These are phyloP conservation scores for Channa maculata DNA, from an alignment of 2,113 vertebrate genomes.

Conservation along the genomic window DNA sequence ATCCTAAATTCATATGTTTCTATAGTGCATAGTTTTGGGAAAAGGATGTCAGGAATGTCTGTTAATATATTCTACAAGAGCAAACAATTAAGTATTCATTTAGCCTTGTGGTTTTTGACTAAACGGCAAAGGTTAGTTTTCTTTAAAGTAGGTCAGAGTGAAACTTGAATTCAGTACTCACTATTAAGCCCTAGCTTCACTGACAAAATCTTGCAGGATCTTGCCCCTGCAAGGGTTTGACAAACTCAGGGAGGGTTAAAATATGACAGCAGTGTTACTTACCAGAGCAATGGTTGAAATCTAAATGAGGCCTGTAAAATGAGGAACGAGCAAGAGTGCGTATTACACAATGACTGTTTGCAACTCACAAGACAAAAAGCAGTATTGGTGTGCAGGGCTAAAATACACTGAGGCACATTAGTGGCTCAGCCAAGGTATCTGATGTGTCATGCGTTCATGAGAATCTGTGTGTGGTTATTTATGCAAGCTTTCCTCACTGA, in stretches of 20 bases:
- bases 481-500: constrained; percentile 52
- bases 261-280: constrained; percentile 39
- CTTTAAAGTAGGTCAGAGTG: constrained; percentile 46
- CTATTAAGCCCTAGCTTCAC: constrained; percentile 9
- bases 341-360: constrained; percentile 47
- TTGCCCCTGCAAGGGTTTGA: constrained; percentile 15
- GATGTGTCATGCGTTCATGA: constrained; percentile 51
- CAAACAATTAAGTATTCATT: constrained; percentile 42
- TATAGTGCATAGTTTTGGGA: not conserved
- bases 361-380: constrained; percentile 46
- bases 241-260: constrained; percentile 27
- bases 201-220: constrained; percentile 41
- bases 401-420: constrained; percentile 58
- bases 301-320: constrained; percentile 48
- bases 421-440: constrained; percentile 42
- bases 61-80: constrained; percentile 15
- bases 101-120: constrained; percentile 34
- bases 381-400: constrained; percentile 42
- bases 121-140: constrained; percentile 38
- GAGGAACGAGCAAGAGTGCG: constrained; percentile 34
- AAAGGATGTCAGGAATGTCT: constrained; percentile 15
- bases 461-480: constrained; percentile 64
- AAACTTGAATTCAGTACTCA: not conserved
- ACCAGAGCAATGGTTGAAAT: constrained; percentile 24
- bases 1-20: constrained; percentile 2